Evolutionary conservation across 2,797 vertebrate genomes (phyloP).

Genomic region (Anolis apletophallus): DNA sequence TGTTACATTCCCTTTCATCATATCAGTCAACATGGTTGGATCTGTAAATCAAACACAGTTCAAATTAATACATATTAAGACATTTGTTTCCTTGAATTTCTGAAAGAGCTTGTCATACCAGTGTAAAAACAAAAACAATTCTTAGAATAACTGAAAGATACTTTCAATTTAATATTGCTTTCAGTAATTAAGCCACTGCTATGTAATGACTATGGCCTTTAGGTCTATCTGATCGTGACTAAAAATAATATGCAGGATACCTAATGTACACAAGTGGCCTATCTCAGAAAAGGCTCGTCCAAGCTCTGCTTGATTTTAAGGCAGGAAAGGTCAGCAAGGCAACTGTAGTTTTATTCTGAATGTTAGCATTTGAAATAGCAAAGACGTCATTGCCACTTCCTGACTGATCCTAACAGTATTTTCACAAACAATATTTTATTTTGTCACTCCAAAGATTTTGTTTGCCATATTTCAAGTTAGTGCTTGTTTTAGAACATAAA

Average conservation of each 20-base stretch:
- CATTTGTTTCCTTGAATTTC: background rate
- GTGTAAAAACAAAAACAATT: background rate
- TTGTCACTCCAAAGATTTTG: background rate
- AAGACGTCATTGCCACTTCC: background rate
- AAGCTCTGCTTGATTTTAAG: background rate
- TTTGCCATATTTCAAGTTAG: conserved; percentile 5
- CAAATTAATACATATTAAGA: background rate
- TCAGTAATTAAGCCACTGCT: background rate
- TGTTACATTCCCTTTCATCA: conserved; percentile 99
- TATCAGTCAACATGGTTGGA: conserved; percentile 98
- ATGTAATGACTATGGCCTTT: background rate
- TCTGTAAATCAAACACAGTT: conserved; percentile 77
- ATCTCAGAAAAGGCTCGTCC: background rate
- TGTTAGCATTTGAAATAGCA: background rate
- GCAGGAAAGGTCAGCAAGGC: background rate
- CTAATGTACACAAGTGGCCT: background rate
- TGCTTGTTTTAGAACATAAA: background rate
- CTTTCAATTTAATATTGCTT: background rate
- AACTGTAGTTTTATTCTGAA: background rate
- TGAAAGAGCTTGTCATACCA: background rate
- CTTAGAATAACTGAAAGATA: background rate
- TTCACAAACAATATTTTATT: background rate
- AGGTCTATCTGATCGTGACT: background rate
- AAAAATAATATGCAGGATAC: background rate
- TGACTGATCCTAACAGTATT: background rate